A percentile compares a stretch with the other conserved stretches of the same genome.
phyloP scores from a whole-genome alignment of 2,797 vertebrate species.

The Coregonus sp. region DNA sequence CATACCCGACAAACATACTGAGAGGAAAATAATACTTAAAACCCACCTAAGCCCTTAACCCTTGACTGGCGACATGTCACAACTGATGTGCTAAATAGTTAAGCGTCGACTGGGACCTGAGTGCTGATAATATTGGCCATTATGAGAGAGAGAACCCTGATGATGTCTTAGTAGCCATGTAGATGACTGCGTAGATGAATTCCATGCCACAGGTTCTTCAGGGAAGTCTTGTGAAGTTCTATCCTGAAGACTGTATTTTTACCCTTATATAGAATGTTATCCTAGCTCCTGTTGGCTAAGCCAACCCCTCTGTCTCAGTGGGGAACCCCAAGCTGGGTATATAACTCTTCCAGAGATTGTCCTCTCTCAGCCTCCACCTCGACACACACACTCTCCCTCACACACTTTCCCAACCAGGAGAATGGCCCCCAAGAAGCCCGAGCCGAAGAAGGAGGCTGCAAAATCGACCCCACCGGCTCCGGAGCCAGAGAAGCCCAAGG shows the following conservation, averaged over 20 bases:
- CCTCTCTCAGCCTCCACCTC: slow-evolving; percentile 12
- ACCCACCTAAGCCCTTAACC: background rate
- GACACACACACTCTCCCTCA: background rate
- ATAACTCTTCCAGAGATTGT: slow-evolving; percentile 58
- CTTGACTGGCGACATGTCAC: slow-evolving; percentile 1
- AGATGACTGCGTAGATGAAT: background rate
- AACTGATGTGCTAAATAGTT: background rate
- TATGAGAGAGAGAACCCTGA: background rate
- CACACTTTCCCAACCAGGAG: background rate
- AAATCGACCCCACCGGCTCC: slow-evolving; percentile 54
- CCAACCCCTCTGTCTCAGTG: slow-evolving; percentile 25
- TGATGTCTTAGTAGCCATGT: background rate
- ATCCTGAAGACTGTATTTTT: no score
- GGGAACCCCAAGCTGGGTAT: slow-evolving; percentile 66
- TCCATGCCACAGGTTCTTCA: no score
- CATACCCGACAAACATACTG: background rate
- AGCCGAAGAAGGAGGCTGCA: slow-evolving; percentile 74
- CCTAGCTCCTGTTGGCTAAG: slow-evolving; percentile 42
- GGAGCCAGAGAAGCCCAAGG: slow-evolving; percentile 66
- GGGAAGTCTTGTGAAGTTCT: background rate
- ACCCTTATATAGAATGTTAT: slow-evolving; percentile 82
- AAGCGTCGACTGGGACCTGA: background rate
- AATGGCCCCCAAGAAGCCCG: slow-evolving; percentile 84
- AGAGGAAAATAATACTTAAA: background rate
- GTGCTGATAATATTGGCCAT: background rate